Evolutionary conservation across 2,888 invertebrate species (phyloP), one percentile per base, ranked within the genome.

Genomic region (Heliconius ismenius): DNA sequence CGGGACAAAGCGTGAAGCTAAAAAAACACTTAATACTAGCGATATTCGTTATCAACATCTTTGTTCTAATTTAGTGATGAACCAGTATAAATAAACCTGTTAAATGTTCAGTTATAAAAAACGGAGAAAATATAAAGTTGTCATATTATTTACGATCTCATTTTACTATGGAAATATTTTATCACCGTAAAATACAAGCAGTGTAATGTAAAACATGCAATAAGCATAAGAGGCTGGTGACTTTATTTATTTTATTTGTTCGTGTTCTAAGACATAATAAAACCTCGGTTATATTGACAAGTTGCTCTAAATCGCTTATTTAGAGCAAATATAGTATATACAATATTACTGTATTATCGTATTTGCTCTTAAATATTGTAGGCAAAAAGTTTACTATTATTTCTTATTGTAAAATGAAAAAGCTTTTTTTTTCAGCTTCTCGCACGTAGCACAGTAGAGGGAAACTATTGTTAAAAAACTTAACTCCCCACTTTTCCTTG

Each of bases 231-330:
- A 72, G 32, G n/a, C 54, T 21, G 43, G 43, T 70, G 54, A 54
- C 9, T 54, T 70, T 73, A 73, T 73, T 73, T 72, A 72, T 72
- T 58, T 72, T 36, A 62, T 11, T 26, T 11, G 39, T 32, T 39
- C 26, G 39, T n/a, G 28, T 62, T 62, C 26, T 32, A 60, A 65
- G 28, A 54, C 24, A 76, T 78, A 77, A 76, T 78, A 77, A 73
- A 79, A 75, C 54, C 67, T 49, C 26, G 49, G 36, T 69, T 70
- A 64, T 69, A 73, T 75, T 73, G 73, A 73, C 73, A 64, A 62
- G 75, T 79, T 77, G 73, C 43, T 67, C 63, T 26, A 76, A 72
- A 72, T 72, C 21, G 18, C 49, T 21, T 49, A 49, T 49, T 49
- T 21, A 49, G 60, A 72, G 54, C 58, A 39, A 39, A 39, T 39